Conservation (phyloP, 2,113 vertebrate species). For the Ageneiosus marmoratus region DNA sequence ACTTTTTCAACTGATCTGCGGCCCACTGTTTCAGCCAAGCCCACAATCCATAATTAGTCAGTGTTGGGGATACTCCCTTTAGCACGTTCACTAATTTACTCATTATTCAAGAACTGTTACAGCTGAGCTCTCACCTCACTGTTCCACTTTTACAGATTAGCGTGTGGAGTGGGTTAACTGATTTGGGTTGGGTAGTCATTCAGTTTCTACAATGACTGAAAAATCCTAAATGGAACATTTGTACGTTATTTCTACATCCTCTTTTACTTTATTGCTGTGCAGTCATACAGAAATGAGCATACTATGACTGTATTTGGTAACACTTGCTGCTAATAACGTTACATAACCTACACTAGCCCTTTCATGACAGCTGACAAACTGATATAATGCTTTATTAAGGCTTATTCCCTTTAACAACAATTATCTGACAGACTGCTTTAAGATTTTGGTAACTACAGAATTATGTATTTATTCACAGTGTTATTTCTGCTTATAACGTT, state of each 20-base stretch:
- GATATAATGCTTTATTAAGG: background rate
- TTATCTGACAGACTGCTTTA: background rate
- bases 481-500: too few relatives aligned
- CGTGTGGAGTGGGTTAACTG: constrained; percentile 28
- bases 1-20: constrained; percentile 58
- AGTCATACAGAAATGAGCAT: background rate
- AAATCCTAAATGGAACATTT: background rate
- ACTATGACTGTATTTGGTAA: constrained; percentile 1
- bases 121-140: constrained; percentile 21
- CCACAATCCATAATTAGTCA: constrained; percentile 74
- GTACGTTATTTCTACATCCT: constrained; percentile 26
- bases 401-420: background rate
- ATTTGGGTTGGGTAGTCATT: constrained; percentile 24
- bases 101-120: constrained; percentile 67
- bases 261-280: background rate
- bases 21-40: constrained; percentile 61
- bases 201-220: constrained; percentile 31
- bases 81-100: constrained; percentile 53
- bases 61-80: constrained; percentile 63
- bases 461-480: background rate
- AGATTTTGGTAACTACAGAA: background rate
- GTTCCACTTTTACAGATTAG: constrained; percentile 12
- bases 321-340: background rate
- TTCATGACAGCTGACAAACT: background rate
- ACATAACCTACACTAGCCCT: background rate